A percentile compares a stretch with the other conserved stretches of the same genome.
Evolutionary conservation across 2,888 invertebrate species (phyloP).

Genomic region (Eupeodes luniger): DNA sequence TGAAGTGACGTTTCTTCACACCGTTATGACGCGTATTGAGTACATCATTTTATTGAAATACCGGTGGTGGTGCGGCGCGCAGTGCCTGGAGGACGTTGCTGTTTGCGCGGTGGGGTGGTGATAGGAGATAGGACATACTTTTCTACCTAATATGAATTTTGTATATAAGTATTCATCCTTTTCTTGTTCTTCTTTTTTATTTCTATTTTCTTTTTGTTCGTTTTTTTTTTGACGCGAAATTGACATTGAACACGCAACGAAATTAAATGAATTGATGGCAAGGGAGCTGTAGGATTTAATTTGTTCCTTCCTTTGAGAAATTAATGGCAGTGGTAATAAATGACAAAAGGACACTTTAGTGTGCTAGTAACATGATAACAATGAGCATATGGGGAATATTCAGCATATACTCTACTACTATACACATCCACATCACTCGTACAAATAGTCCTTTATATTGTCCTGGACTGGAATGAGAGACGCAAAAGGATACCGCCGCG

Average conservation of each 20-base stretch:
- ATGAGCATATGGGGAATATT: conserved; percentile 52
- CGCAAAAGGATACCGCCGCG: conserved; percentile 23
- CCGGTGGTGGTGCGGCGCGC: neutral
- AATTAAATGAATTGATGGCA: conserved; percentile 71
- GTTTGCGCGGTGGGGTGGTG: conserved; percentile 26
- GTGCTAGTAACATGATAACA: conserved; percentile 67
- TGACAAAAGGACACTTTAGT: conserved; percentile 70
- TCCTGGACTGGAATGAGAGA: neutral
- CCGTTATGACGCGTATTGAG: conserved; percentile 50
- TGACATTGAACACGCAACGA: conserved; percentile 73
- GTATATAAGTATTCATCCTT: conserved; percentile 18
- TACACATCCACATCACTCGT: neutral
- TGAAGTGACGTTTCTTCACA: conserved; percentile 66
- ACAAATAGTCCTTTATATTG: conserved; percentile 17
- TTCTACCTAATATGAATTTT: neutral
- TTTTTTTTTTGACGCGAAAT: conserved; percentile 52
- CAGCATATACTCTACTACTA: neutral
- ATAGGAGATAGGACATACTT: conserved; percentile 52
- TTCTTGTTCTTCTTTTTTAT: neutral
- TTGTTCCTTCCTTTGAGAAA: conserved; percentile 62
- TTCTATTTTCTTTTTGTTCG: neutral
- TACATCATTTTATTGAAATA: conserved; percentile 34
- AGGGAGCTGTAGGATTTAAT: conserved; percentile 71
- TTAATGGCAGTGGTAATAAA: conserved; percentile 69
- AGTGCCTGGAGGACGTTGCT: conserved; percentile 53